Conservation (phyloP, 2,888 invertebrate genomes). For the Mesochorus sp. region DNA sequence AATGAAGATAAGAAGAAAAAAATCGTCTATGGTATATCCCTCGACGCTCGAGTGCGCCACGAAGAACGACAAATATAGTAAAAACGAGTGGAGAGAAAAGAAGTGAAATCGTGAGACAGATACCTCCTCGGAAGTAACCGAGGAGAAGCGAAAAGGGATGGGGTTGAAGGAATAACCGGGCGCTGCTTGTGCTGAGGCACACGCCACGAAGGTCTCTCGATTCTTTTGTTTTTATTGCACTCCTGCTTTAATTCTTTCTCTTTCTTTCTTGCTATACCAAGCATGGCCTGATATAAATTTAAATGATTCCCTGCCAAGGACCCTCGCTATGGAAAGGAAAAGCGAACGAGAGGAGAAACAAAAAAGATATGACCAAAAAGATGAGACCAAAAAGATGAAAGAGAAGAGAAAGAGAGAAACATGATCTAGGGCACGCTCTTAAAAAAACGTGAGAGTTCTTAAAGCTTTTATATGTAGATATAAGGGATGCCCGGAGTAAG, state of each 20-base stretch:
- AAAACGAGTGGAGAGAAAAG: slow-evolving; percentile 39
- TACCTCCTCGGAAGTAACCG: slow-evolving; percentile 40
- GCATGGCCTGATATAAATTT: slow-evolving; percentile 67
- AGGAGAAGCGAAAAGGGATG: slow-evolving; percentile 21
- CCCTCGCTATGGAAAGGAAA: slow-evolving; percentile 42
- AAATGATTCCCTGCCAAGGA: slow-evolving; percentile 64
- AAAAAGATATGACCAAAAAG: slow-evolving; percentile 31
- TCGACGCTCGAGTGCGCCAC: not conserved
- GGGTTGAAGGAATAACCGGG: slow-evolving; percentile 30
- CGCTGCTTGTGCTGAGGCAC: slow-evolving; percentile 19
- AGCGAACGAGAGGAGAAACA: slow-evolving; percentile 12
- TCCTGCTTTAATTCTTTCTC: slow-evolving; percentile 55
- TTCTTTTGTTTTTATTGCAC: slow-evolving; percentile 63
- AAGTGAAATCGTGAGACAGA: slow-evolving; percentile 29
- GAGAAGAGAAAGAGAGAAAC: slow-evolving; percentile 15
- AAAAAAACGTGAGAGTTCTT: slow-evolving; percentile 2
- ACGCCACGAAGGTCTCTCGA: slow-evolving; percentile 41
- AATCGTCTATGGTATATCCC: not conserved
- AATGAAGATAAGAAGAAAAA: not conserved
- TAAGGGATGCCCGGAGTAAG: not conserved
- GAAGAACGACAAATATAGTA: slow-evolving; percentile 32
- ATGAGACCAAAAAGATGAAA: slow-evolving; percentile 26
- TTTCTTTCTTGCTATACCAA: slow-evolving; percentile 56
- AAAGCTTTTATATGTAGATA: not conserved
- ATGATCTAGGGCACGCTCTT: not conserved